These are phyloP conservation scores for Emydoidea blandingii DNA, from an alignment of 2,797 vertebrate species.

Conservation along the genomic window DNA sequence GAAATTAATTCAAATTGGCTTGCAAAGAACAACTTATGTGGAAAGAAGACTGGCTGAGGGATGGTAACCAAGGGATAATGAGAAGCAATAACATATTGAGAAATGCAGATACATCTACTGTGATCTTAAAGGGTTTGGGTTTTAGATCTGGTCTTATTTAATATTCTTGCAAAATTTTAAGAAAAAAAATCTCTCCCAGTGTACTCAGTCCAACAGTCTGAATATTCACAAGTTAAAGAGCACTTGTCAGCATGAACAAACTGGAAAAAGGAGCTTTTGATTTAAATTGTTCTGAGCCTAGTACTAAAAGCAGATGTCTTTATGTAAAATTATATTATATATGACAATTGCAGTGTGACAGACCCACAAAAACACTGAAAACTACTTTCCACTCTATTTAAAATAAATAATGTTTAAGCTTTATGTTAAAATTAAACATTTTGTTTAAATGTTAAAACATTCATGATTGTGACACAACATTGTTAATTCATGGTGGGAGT, in stretches of 20 bases:
- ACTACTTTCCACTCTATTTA: neutral
- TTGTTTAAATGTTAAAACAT: neutral
- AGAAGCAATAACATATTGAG: constrained; percentile 18
- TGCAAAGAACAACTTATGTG: neutral
- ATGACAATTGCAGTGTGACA: neutral
- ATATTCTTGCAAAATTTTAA: neutral
- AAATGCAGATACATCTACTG: neutral
- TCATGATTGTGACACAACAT: neutral
- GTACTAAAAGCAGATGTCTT: neutral
- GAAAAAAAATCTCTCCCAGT: neutral
- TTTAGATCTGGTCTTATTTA: neutral
- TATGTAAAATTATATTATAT: neutral
- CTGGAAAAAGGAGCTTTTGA: neutral
- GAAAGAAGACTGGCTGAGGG: neutral
- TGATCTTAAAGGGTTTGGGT: neutral
- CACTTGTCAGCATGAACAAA: neutral
- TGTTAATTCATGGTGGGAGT: neutral
- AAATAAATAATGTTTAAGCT: neutral
- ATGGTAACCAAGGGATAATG: neutral
- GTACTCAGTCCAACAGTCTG: neutral
- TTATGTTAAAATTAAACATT: neutral
- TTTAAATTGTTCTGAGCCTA: neutral
- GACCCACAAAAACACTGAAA: neutral
- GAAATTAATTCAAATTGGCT: constrained; percentile 5
- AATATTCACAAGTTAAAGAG: neutral